phyloP scores from a whole-genome alignment of 2,113 vertebrate species.

The Periophthalmus modestus region DNA sequence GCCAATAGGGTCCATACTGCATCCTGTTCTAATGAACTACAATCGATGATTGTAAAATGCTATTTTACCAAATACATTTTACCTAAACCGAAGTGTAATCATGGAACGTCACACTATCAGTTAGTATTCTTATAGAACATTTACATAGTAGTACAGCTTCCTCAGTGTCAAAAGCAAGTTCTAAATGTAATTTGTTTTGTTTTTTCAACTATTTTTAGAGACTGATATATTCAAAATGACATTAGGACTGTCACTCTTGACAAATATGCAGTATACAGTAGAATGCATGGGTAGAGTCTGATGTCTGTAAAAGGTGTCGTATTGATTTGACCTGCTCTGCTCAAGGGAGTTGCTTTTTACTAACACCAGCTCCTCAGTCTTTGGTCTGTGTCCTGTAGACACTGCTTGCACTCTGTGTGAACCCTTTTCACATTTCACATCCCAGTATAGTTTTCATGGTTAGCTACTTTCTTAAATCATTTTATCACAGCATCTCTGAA shows the following conservation, averaged over 20 bases:
- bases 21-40: conserved; percentile 1
- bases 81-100: neutral
- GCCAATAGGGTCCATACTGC: conserved; percentile 10
- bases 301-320: neutral
- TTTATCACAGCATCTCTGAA: neutral
- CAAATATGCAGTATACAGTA: neutral
- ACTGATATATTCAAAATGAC: neutral
- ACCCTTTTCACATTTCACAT: conserved; percentile 23
- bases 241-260: neutral
- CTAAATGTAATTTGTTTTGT: neutral
- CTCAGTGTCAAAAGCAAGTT: neutral
- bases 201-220: neutral
- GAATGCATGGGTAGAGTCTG: neutral
- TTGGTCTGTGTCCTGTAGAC: conserved; percentile 17
- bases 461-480: neutral
- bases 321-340: neutral
- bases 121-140: neutral
- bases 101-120: neutral
- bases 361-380: conserved; percentile 43
- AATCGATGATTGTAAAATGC: neutral
- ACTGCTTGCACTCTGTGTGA: conserved; percentile 31
- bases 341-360: conserved; percentile 11
- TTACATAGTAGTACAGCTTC: neutral
- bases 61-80: conserved; percentile 4
- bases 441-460: conserved; percentile 2